Percentiles rank a stretch among this genome's conserved stretches.
These are phyloP conservation scores for Luscinia luscinia DNA, from an alignment of 2,797 vertebrate genomes.

Conservation along the genomic window DNA sequence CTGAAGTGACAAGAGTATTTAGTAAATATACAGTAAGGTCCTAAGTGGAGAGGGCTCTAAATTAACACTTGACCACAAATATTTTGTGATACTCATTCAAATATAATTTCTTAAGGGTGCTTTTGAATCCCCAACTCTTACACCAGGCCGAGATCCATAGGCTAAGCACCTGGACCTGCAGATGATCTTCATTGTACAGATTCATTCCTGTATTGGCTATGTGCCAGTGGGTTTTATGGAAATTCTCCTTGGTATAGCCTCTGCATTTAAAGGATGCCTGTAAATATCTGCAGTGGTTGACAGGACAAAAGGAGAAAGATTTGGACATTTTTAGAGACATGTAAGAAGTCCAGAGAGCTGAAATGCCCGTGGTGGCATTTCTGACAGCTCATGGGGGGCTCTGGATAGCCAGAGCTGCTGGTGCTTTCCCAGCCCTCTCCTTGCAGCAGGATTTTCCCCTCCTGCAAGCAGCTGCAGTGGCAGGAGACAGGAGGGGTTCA, in stretches of 20 bases:
- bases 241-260: not conserved
- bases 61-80: not conserved
- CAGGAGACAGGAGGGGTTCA: not conserved
- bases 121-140: not conserved
- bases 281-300: not conserved
- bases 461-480: not conserved
- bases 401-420: not conserved
- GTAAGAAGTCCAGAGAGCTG: not conserved
- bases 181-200: not conserved
- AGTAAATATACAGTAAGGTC: not conserved
- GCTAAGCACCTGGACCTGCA: not conserved
- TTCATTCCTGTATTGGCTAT: not conserved
- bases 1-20: not conserved
- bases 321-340: not conserved
- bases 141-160: not conserved
- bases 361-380: not conserved
- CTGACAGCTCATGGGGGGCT: not conserved
- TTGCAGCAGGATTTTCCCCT: not conserved
- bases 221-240: not conserved
- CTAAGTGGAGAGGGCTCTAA: not conserved
- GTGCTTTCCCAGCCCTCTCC: not conserved
- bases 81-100: not conserved
- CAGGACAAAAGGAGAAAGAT: not conserved
- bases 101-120: not conserved
- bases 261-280: not conserved